Evolutionary conservation across 2,113 vertebrate species (phyloP).

Genomic region (Phrynosoma platyrhinos): DNA sequence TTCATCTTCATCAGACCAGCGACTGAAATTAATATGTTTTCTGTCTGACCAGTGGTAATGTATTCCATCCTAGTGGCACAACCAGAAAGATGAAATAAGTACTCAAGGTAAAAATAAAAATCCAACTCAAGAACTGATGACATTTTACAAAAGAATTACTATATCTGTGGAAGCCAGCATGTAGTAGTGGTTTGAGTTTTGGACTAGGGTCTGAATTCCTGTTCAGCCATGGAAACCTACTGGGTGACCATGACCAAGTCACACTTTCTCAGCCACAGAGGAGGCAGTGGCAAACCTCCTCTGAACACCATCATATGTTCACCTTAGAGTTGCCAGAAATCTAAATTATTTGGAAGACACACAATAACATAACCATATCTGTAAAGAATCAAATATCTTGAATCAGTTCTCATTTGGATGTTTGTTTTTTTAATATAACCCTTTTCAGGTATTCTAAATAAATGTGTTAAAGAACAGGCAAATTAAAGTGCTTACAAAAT

Average conservation of each 20-base stretch:
- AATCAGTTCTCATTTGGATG: background rate
- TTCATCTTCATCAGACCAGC: conserved; percentile 83
- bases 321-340: too few relatives aligned
- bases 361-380: background rate
- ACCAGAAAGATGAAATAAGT: conserved; percentile 34
- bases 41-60: conserved; percentile 92
- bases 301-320: too few relatives aligned
- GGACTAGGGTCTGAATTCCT: too few relatives aligned
- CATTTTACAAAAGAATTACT: background rate
- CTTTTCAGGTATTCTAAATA: background rate
- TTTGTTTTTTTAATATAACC: background rate
- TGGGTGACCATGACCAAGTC: too few relatives aligned
- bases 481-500: too few relatives aligned
- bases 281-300: too few relatives aligned
- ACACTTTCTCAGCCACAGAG: too few relatives aligned
- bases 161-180: background rate
- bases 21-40: conserved; percentile 87
- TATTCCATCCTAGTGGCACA: conserved; percentile 80
- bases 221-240: too few relatives aligned
- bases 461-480: background rate
- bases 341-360: too few relatives aligned
- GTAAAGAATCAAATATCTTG: background rate
- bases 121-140: background rate
- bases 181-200: too few relatives aligned
- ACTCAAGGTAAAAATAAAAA: background rate